These are phyloP conservation scores for Danio albolineatus DNA, from an alignment of 2,797 vertebrate species.

Conservation along the genomic window DNA sequence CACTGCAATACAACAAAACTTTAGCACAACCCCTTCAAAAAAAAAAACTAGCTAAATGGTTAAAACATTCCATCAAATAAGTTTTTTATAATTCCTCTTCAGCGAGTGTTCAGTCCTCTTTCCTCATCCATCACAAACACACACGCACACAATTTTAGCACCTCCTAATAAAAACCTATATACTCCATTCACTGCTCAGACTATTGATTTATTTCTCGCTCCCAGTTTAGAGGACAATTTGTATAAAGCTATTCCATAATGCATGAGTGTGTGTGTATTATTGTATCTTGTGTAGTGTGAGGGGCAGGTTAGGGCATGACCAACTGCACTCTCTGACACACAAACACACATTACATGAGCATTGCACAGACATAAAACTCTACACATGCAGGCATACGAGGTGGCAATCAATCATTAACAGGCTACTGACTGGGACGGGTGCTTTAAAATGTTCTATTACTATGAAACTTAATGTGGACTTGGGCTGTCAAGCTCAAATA, in stretches of 20 bases:
- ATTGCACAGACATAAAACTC: neutral
- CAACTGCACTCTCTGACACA: neutral
- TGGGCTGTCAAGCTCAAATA: no score
- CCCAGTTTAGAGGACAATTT: conserved; percentile 35
- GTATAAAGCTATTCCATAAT: conserved; percentile 41
- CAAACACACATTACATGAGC: conserved; percentile 11
- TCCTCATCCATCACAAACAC: conserved; percentile 19
- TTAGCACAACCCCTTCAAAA: no score
- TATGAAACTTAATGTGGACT: no score
- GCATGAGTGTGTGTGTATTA: neutral
- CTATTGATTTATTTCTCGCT: conserved; percentile 41
- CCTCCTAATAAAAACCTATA: conserved; percentile 39
- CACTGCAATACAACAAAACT: neutral
- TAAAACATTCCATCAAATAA: no score
- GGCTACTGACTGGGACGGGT: neutral
- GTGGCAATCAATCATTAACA: neutral
- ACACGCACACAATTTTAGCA: conserved; percentile 15
- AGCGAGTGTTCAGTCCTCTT: conserved; percentile 1
- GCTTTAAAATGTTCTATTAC: no score
- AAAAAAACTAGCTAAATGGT: no score
- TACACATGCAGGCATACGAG: neutral
- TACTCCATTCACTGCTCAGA: conserved; percentile 20
- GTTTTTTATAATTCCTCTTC: conserved; percentile 4
- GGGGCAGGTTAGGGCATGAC: conserved; percentile 48
- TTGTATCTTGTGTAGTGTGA: conserved; percentile 4